phyloP scores from a whole-genome alignment of 2,113 vertebrate species.

The Dromaius novaehollandiae region DNA sequence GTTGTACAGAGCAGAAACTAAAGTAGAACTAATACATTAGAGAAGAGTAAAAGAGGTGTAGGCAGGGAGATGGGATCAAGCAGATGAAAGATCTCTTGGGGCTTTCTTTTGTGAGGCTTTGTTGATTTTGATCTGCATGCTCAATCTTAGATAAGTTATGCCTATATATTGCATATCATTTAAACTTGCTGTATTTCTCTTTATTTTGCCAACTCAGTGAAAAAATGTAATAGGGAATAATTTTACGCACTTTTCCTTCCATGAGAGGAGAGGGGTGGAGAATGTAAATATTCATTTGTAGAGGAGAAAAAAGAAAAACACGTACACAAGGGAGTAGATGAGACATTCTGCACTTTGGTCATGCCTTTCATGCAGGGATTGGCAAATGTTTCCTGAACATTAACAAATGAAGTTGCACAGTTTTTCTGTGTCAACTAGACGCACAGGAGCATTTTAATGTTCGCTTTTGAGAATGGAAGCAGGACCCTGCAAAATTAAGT shows the following conservation, averaged over 20 bases:
- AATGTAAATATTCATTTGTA: slow-evolving; percentile 13
- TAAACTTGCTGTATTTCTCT: neutral
- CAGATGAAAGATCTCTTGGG: slow-evolving; percentile 43
- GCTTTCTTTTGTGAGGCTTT: slow-evolving; percentile 53
- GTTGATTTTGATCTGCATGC: neutral
- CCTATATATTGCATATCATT: neutral
- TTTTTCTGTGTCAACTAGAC: neutral
- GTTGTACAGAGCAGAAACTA: slow-evolving; percentile 42
- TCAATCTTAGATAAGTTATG: slow-evolving; percentile 42
- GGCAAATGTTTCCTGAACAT: neutral
- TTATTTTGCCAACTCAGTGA: slow-evolving; percentile 24
- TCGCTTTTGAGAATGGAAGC: neutral
- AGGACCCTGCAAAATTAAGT: neutral
- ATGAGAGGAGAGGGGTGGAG: neutral
- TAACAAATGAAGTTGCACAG: neutral
- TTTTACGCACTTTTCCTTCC: slow-evolving; percentile 12
- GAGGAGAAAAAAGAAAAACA: neutral
- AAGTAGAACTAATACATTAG: slow-evolving; percentile 35
- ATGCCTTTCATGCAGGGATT: neutral
- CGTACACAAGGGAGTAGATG: neutral
- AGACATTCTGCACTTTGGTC: neutral
- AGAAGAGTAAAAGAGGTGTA: slow-evolving; percentile 22
- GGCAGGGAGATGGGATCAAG: slow-evolving; percentile 46
- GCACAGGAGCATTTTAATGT: neutral
- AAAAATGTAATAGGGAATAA: neutral